Evolutionary conservation across 1,140 invertebrate species (phyloP).

Genomic region (Pseudachorutes palmiensis): DNA sequence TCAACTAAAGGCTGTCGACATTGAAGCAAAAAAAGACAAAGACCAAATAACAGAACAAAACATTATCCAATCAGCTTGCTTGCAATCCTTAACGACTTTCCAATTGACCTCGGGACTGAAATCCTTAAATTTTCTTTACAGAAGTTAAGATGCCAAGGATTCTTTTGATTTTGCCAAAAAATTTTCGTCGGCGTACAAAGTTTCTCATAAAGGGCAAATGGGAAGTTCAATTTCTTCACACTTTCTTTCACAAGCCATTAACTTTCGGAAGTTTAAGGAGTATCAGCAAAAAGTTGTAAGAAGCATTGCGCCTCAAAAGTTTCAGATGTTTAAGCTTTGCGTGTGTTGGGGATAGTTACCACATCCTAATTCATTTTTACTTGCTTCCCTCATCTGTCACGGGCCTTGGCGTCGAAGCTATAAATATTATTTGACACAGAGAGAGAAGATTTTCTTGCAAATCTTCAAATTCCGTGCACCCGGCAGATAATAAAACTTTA

Average conservation of each 20-base stretch:
- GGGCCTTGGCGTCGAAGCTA: not conserved
- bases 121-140: too few relatives aligned
- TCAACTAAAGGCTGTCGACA: too few relatives aligned
- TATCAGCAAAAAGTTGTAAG: not conserved
- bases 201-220: not conserved
- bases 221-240: slow-evolving; percentile 10
- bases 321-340: not conserved
- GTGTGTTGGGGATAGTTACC: not conserved
- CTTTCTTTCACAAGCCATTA: slow-evolving; percentile 10
- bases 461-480: not conserved
- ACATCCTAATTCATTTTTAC: slow-evolving; percentile 7
- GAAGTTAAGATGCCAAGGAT: too few relatives aligned
- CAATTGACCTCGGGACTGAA: too few relatives aligned
- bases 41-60: too few relatives aligned
- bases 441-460: not conserved
- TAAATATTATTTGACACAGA: slow-evolving; percentile 7
- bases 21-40: too few relatives aligned
- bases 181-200: too few relatives aligned
- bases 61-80: too few relatives aligned
- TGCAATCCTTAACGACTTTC: too few relatives aligned
- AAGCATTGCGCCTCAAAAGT: not conserved
- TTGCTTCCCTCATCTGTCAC: not conserved
- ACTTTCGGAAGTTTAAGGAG: not conserved
- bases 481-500: not conserved
- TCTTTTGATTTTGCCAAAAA: not conserved